phyloP scores from a whole-genome alignment of 2,797 vertebrate genomes.

The Phaenicophaeus curvirostris region DNA sequence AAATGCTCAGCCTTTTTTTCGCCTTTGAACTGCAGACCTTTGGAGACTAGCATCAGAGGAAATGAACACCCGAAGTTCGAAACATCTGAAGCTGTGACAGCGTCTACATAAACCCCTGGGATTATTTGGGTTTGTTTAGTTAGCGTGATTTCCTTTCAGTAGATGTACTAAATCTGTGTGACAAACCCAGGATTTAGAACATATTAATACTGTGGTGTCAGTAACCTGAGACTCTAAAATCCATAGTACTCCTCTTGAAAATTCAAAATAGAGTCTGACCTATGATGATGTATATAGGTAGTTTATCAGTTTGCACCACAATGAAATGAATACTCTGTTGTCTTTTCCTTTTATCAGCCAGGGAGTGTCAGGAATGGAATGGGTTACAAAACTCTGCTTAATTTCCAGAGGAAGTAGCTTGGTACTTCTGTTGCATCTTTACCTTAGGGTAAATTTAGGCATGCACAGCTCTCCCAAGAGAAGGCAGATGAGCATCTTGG shows the following conservation, averaged over 20 bases:
- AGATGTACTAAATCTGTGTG: background rate
- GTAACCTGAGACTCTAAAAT: background rate
- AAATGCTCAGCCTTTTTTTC: background rate
- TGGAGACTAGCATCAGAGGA: conserved; percentile 8
- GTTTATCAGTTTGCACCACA: background rate
- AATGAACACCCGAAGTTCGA: conserved; percentile 1
- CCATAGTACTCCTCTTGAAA: background rate
- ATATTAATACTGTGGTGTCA: background rate
- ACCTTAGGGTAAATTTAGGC: background rate
- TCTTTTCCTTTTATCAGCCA: background rate
- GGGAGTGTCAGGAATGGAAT: background rate
- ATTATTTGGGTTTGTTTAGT: background rate
- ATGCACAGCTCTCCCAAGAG: background rate
- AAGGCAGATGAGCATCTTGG: background rate
- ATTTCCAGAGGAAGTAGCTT: background rate
- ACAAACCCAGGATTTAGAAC: background rate
- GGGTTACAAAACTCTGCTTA: background rate
- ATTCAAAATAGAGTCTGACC: background rate
- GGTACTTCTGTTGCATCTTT: background rate
- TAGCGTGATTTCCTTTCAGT: background rate
- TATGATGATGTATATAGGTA: background rate
- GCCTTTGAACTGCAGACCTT: conserved; percentile 17
- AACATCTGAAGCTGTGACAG: background rate
- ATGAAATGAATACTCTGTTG: background rate
- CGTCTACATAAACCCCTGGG: background rate